Conservation (phyloP, 37 sponge, comb jelly and placozoan genomes). For the Spongilla lacustris region DNA sequence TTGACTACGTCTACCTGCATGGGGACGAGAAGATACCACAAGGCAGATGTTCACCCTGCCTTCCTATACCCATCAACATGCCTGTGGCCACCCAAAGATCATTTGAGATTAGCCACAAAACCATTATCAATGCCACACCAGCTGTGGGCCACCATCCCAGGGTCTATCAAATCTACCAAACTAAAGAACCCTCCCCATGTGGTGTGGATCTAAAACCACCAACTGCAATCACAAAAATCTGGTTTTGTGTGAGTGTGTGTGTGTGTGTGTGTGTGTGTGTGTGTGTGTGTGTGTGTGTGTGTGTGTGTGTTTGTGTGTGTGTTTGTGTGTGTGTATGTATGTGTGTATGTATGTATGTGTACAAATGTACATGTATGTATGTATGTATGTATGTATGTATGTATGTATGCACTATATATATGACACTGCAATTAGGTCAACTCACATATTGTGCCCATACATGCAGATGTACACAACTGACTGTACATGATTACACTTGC, state of each 20-base stretch:
- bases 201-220: not conserved
- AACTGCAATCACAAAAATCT: too few species aligned
- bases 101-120: not conserved
- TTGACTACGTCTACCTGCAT: not conserved
- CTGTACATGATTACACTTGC: not conserved
- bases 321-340: too few species aligned
- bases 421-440: too few species aligned
- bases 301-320: too few species aligned
- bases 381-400: too few species aligned
- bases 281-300: slow-evolving; percentile 4
- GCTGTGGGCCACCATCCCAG: not conserved
- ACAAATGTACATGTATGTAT: too few species aligned
- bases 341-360: too few species aligned
- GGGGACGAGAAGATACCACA: not conserved
- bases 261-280: not conserved
- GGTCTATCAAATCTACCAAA: too few species aligned
- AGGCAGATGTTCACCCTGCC: slow-evolving; percentile 22
- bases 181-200: not conserved
- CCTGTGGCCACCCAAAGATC: not conserved
- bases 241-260: not conserved
- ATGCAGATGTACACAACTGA: not conserved
- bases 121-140: not conserved
- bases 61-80: slow-evolving; percentile 40
- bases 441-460: too few species aligned
- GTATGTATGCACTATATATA: too few species aligned